Evolutionary conservation across 2,797 vertebrate species (phyloP), one percentile per base, ranked within the genome.

Genomic region (Sternarchorhynchus goeldii): DNA sequence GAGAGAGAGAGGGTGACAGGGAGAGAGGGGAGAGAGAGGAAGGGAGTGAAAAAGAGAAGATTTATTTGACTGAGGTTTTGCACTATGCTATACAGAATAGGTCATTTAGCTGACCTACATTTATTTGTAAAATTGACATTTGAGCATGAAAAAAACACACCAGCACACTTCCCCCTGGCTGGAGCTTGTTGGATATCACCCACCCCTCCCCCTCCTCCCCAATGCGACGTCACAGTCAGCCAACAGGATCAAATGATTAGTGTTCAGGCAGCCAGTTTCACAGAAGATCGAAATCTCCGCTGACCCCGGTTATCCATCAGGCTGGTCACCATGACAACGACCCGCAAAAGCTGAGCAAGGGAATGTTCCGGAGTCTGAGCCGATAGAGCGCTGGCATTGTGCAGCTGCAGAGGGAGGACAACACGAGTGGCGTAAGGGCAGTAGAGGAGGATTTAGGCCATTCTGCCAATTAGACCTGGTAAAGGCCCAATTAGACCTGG

Each of bases 391-490:
- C 17, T 20, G 12, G 25, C n/a, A 59, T 32, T 14, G 25, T 10
- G n/a, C 64, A 18, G 18, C 67, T 29, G 41, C 67, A n/a, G 25
- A 55, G 66, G 36, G 36, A 34, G 53, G 60, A 32, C 25, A 76
- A 64, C 59, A 55, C 14, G 3, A 68, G 60, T 21, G 12, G n/a
- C 32, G 56, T 25, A 69, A 59, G 67, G 21, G 21, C 53, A 31
- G 36, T 25, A 36, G 39, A 71, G 3, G 77, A 32, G 32, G 39
- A 70, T 60, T 32, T 59, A 66, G 72, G 53, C 68, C 73, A 72
- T 81, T 72, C 79, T 76, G 68, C 18, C 36, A 65, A 76, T 76
- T 81, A 71, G 60, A 76, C 67, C 65, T 36, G 66, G 67, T 81
- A 71, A 80, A 72, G 36, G 73, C 59, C 34, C 59, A 71, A 58